Evolutionary conservation across 2,797 vertebrate species (phyloP), one percentile per base, ranked within the genome.

Genomic region (Geotrypetes seraphini): DNA sequence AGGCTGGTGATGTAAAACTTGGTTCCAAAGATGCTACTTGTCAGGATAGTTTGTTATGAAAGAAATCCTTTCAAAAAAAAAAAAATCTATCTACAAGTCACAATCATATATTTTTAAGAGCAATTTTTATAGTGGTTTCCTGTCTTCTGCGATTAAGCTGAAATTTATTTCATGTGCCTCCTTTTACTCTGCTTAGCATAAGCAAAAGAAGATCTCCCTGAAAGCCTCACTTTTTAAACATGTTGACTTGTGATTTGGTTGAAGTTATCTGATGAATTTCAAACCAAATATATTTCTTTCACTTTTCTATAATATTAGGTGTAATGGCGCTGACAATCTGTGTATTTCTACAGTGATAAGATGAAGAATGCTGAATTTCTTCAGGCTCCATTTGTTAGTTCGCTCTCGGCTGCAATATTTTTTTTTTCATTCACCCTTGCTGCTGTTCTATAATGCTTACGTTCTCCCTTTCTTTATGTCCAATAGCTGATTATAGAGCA

Each of bases 61-160:
- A 68, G 73, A 73, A 73, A 70, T 58, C 32, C 46, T 39, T 58
- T 48, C 65, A 66, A 65, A 73, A n/a, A n/a, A 65, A 73, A n/a
- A n/a, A n/a, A 68, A 82, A 75, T 63, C 62, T 42, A 66, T 66
- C 73, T 76, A 54, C 56, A 67, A 66, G 63, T 68, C 36, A 8
- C 38, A 46, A 41, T 31, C 51, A 25, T 68, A 59, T 75, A 70
- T 79, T 75, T 69, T 50, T 75, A 47, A 48, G 48, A 53, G 53
- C 58, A 54, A 66, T 75, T 66, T 52, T 39, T 10, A 19, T 21
- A 2, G 45, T 1, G 19, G 26, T 36, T 44, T 60, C 74, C 50
- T 41, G 57, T 80, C 68, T 74, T n/a, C 36, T 2, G 6, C 80
- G 76, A 83, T 79, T 43, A 66, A 85, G 58, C 21, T 11, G 36